phyloP scores from a whole-genome alignment of 1,140 invertebrate genomes.

The Habropoda laboriosa region DNA sequence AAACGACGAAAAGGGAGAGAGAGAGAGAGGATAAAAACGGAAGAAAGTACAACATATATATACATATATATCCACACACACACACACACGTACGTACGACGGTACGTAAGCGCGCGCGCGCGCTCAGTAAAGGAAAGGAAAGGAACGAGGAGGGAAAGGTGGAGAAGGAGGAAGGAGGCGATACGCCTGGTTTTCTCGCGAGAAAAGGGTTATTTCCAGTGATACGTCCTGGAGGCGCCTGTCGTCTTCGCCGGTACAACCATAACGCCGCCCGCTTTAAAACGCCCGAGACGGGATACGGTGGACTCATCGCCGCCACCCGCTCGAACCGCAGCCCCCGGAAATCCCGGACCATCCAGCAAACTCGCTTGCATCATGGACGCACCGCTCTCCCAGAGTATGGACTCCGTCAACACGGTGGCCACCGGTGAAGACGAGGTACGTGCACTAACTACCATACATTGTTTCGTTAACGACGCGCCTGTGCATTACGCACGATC shows the following conservation, averaged over 20 bases:
- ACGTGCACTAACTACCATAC: conserved; percentile 73
- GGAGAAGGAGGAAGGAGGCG: conserved; percentile 65
- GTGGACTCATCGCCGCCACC: conserved; percentile 81
- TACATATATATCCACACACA: too few species aligned
- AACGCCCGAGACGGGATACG: conserved; percentile 83
- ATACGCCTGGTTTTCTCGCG: conserved; percentile 62
- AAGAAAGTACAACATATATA: conserved; percentile 12
- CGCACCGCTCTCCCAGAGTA: conserved; percentile 90
- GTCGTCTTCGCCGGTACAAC: conserved; percentile 81
- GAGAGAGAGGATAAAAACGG: conserved; percentile 38
- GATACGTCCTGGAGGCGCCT: conserved; percentile 80
- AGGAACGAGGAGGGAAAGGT: conserved; percentile 33
- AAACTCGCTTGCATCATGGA: conserved; percentile 82
- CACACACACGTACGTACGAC: background rate
- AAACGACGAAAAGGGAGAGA: conserved; percentile 20
- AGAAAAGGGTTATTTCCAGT: conserved; percentile 73
- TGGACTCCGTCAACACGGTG: conserved; percentile 94
- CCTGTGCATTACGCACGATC: conserved; percentile 32
- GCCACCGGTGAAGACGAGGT: conserved; percentile 95
- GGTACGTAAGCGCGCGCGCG: background rate
- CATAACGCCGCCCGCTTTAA: conserved; percentile 83
- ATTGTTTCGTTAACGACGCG: conserved; percentile 17
- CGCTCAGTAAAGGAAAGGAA: conserved; percentile 5
- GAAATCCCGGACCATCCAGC: conserved; percentile 77
- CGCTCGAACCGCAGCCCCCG: conserved; percentile 76